Evolutionary conservation across 2,797 vertebrate genomes (phyloP).

Genomic region (Crotalus adamanteus): DNA sequence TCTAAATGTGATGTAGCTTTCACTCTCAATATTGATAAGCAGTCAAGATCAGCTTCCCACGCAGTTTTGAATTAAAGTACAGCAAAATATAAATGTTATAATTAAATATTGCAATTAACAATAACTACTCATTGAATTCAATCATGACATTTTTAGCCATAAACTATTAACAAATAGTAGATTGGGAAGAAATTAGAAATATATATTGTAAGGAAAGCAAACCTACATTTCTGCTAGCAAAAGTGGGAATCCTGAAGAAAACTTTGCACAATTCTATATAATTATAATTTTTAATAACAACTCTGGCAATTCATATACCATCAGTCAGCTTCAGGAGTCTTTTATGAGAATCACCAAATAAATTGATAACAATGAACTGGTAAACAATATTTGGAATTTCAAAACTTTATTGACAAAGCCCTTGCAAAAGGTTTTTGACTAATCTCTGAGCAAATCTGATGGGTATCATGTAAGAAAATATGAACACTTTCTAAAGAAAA

Average conservation of each 20-base stretch:
- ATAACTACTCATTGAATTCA: neutral
- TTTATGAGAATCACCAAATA: neutral
- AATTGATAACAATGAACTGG: neutral
- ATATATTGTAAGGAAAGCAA: neutral
- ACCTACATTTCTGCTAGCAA: neutral
- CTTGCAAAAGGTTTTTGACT: neutral
- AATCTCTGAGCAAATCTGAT: neutral
- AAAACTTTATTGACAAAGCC: neutral
- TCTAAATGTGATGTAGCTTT: neutral
- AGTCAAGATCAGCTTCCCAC: neutral
- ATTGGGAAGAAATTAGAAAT: neutral
- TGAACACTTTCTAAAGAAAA: neutral
- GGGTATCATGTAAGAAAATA: neutral
- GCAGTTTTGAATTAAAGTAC: neutral
- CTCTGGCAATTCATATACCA: neutral
- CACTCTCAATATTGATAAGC: neutral
- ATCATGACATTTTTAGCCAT: neutral
- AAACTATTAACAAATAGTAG: neutral
- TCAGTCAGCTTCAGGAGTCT: neutral
- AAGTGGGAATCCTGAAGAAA: neutral
- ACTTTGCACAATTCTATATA: neutral
- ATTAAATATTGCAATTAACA: neutral
- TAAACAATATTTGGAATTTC: neutral
- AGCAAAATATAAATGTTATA: neutral
- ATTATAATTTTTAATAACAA: neutral